Conservation (phyloP, 2,797 vertebrate genomes). For the Neopelma chrysocephalum region DNA sequence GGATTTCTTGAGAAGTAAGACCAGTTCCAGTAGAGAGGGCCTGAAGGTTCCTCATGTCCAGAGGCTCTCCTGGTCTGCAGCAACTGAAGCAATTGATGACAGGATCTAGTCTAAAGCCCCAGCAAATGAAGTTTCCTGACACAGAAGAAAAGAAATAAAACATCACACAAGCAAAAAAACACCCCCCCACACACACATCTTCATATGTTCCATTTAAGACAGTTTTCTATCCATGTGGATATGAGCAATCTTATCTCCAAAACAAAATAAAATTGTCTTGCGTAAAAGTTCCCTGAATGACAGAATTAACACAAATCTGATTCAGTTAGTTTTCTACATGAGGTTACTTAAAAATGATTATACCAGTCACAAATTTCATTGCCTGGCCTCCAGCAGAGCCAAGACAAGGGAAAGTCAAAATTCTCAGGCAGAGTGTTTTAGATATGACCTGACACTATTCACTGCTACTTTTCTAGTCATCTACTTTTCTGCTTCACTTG, state of each 20-base stretch:
- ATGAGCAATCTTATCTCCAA: not conserved
- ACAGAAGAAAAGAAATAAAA: not conserved
- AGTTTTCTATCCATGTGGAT: not conserved
- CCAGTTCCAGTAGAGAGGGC: not conserved
- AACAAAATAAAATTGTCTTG: not conserved
- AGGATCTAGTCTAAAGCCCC: not conserved
- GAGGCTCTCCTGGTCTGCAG: not conserved
- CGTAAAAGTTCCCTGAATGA: not conserved
- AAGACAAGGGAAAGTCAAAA: not conserved
- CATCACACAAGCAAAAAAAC: not conserved
- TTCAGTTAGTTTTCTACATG: slow-evolving; percentile 8
- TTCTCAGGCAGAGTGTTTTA: not conserved
- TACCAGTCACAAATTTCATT: not conserved
- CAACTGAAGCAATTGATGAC: not conserved
- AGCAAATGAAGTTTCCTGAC: not conserved
- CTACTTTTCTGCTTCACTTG: not conserved
- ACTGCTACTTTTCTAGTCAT: not conserved
- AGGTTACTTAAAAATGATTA: not conserved
- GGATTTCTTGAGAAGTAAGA: not conserved
- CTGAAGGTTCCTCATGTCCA: not conserved
- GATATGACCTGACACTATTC: not conserved
- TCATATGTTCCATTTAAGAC: not conserved
- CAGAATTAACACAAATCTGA: not conserved
- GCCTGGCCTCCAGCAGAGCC: not conserved
- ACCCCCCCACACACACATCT: not conserved